These are phyloP conservation scores for Ariolimax columbianus DNA, from an alignment of 2,888 invertebrate genomes.

Conservation along the genomic window DNA sequence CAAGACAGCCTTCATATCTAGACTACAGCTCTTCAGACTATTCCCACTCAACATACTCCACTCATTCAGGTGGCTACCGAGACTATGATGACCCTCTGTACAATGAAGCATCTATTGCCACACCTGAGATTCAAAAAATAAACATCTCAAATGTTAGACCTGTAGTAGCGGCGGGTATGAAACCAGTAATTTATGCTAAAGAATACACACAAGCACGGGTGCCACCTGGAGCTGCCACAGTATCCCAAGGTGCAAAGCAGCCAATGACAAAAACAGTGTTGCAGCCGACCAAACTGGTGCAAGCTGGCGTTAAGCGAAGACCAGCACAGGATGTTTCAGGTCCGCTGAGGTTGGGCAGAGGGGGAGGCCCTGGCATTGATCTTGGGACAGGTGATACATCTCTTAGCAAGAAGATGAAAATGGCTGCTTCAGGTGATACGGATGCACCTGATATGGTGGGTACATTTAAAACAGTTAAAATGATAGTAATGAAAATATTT, in stretches of 20 bases:
- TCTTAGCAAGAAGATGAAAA: slow-evolving; percentile 32
- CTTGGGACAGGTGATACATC: slow-evolving; percentile 32
- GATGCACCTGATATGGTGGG: slow-evolving; percentile 27
- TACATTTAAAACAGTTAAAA: background rate
- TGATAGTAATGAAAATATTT: background rate
- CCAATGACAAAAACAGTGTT: slow-evolving; percentile 2
- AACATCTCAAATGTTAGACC: slow-evolving; percentile 35
- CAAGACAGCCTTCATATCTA: slow-evolving; percentile 7
- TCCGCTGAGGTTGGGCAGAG: slow-evolving; percentile 45
- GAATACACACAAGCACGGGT: slow-evolving; percentile 21
- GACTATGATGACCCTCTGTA: slow-evolving; percentile 45
- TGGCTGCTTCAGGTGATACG: slow-evolving; percentile 12
- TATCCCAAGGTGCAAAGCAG: slow-evolving; percentile 37
- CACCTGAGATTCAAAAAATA: slow-evolving; percentile 42
- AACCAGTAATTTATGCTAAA: slow-evolving; percentile 17
- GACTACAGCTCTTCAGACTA: slow-evolving; percentile 6
- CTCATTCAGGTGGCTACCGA: slow-evolving; percentile 17
- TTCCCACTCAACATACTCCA: background rate
- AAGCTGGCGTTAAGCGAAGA: slow-evolving; percentile 34
- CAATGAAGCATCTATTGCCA: slow-evolving; percentile 42
- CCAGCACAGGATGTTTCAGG: slow-evolving; percentile 42
- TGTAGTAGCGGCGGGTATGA: slow-evolving; percentile 19
- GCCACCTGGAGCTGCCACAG: slow-evolving; percentile 50
- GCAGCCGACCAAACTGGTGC: slow-evolving; percentile 27
- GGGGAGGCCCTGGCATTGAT: slow-evolving; percentile 49